Percentiles rank a stretch among this genome's conserved stretches.
Evolutionary conservation across 1,140 invertebrate genomes (phyloP).

Genomic region (Plodia interpunctella): DNA sequence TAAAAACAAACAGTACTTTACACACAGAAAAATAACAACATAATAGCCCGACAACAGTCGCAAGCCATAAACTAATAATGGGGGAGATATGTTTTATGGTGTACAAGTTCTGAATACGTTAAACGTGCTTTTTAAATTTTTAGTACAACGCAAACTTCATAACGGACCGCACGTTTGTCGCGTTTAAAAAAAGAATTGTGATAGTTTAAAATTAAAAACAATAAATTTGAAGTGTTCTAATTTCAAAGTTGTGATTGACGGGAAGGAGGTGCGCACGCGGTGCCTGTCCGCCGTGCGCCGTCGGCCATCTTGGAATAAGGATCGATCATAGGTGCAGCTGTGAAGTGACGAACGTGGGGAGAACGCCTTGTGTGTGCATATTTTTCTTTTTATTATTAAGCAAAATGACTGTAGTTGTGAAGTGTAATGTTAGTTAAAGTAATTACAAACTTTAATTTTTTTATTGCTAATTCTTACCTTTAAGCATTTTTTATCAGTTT

Average conservation of each 20-base stretch:
- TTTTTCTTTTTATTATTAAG: slow-evolving; percentile 32
- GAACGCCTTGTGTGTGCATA: slow-evolving; percentile 27
- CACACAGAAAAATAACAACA: slow-evolving; percentile 67
- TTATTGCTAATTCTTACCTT: no score
- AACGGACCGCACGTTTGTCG: slow-evolving; percentile 52
- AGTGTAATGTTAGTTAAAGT: background rate
- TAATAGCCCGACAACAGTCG: slow-evolving; percentile 72
- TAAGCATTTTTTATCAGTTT: no score
- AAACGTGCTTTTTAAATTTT: slow-evolving; percentile 61
- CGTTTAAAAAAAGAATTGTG: slow-evolving; percentile 21
- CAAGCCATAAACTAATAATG: slow-evolving; percentile 75
- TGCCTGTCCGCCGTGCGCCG: slow-evolving; percentile 44
- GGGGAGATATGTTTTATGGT: slow-evolving; percentile 76
- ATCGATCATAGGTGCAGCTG: slow-evolving; percentile 74
- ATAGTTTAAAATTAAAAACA: slow-evolving; percentile 5
- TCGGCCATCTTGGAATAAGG: slow-evolving; percentile 71
- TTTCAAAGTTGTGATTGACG: slow-evolving; percentile 38
- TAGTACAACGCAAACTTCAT: slow-evolving; percentile 61
- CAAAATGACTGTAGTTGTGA: background rate
- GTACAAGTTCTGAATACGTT: slow-evolving; percentile 69
- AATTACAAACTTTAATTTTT: no score
- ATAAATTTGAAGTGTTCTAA: slow-evolving; percentile 23
- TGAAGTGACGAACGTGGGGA: slow-evolving; percentile 63
- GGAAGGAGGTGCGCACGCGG: slow-evolving; percentile 54
- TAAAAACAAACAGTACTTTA: slow-evolving; percentile 70